A percentile compares a stretch with the other conserved stretches of the same genome.
These are phyloP conservation scores for Parthenolecanium corni DNA, from an alignment of 2,888 invertebrate species.

Conservation along the genomic window DNA sequence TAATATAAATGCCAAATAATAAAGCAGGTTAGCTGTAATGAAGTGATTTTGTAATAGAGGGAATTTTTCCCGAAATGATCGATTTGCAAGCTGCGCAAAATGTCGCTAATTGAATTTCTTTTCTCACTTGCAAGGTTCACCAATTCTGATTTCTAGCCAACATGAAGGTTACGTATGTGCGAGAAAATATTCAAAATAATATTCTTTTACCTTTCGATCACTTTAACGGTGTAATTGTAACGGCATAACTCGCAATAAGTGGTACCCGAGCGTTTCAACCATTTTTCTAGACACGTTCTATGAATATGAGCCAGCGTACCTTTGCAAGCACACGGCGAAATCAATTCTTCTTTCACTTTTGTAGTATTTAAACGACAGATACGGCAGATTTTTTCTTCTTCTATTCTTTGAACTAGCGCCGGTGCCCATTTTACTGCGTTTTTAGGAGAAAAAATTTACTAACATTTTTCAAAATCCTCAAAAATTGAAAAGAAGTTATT, in stretches of 20 bases:
- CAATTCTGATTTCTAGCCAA: no score
- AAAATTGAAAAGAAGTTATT: neutral
- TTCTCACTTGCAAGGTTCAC: no score
- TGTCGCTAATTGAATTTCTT: no score
- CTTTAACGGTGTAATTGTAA: slow-evolving; percentile 16
- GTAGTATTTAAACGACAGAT: slow-evolving; percentile 13
- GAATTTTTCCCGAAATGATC: no score
- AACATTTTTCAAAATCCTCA: neutral
- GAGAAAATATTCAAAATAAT: no score
- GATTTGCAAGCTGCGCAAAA: no score
- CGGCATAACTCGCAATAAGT: slow-evolving; percentile 21
- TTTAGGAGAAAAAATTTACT: neutral
- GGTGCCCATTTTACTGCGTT: neutral
- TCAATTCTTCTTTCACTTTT: slow-evolving; percentile 14
- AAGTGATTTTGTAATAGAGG: no score
- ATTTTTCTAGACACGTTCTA: slow-evolving; percentile 21
- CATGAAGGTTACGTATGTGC: no score
- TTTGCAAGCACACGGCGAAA: slow-evolving; percentile 16
- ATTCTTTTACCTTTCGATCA: slow-evolving; percentile 22
- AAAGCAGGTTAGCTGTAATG: no score
- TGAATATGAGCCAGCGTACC: slow-evolving; percentile 19
- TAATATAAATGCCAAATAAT: no score
- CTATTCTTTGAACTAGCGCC: neutral
- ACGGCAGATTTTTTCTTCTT: slow-evolving; percentile 21
- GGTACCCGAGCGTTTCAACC: slow-evolving; percentile 19